Base-by-base conservation (phyloP, 2,113 vertebrate genomes). In the Neofelis nebulosa region DNA sequence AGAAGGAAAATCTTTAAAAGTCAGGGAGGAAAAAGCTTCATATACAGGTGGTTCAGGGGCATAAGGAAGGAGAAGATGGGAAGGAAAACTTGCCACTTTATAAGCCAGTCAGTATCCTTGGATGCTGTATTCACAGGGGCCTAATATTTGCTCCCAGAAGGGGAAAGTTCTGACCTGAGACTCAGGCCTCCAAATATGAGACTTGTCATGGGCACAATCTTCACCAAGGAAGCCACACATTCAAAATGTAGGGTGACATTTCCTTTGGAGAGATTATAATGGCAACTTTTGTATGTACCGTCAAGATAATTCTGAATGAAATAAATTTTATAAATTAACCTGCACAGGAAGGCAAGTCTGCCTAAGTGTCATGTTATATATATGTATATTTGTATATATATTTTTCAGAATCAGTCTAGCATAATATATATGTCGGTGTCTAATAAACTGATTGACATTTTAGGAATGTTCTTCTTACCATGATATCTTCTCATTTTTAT, bases 401-500 rank as follows among this genome's bases (percentile, higher is more conserved):
- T 68, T 95, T 82, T 3, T 78, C 71, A 86, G 41, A 87, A 57
- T 94, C 21, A 94, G 13, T 45, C 31, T 93, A 91, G 31, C 38
- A 80, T n/a, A 48, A 18, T 66, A 14, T 36, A 2, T 48, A 76
- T 57, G 7, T 79, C 50, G 19, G 36, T 88, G 4, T 55, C 33
- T 89, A 85, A 68, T 74, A 92, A 95, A 82, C 21, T 85, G 50
- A 45, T 23, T 90, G 68, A 9, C 33, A 33, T 41, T 25, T 85
- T 66, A 55, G 12, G 15, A 31, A 38, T 0, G 19, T 80, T 68
- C 68, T 89, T 84, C 10, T 94, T 89, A 89, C 21, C 9, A 4
- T 92, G 71, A 41, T 41, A 84, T 65, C 19, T 80, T 83, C 81
- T 81, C 52, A 19, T 87, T 95, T 87, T 94, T 82, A 76, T 52